These are phyloP conservation scores for Hystrix cristata DNA, from an alignment of 2,113 vertebrate genomes.

Conservation along the genomic window DNA sequence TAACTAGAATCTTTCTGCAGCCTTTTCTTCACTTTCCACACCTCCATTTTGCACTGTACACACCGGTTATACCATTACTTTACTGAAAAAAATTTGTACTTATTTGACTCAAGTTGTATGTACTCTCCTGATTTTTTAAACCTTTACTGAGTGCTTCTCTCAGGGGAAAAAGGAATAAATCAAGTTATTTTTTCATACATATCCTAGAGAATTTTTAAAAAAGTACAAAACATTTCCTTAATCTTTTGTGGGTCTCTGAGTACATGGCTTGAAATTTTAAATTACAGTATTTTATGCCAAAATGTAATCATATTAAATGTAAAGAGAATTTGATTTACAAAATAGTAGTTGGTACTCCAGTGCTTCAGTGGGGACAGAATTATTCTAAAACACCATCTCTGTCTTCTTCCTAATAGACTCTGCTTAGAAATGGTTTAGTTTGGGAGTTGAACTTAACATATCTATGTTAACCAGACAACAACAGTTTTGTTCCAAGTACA, in stretches of 20 bases:
- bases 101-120: neutral
- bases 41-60: conserved; percentile 1
- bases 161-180: neutral
- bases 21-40: neutral
- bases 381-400: conserved; percentile 35
- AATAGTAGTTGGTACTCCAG: neutral
- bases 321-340: conserved; percentile 47
- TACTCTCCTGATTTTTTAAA: conserved; percentile 9
- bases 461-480: neutral
- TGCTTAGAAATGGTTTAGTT: conserved; percentile 42
- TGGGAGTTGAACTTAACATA: neutral
- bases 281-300: conserved; percentile 36
- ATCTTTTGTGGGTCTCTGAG: conserved; percentile 31
- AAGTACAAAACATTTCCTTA: conserved; percentile 1
- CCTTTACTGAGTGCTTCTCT: neutral
- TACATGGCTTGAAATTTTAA: conserved; percentile 36
- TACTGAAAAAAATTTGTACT: conserved; percentile 31
- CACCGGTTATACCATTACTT: neutral
- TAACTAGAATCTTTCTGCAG: neutral
- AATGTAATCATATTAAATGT: conserved; percentile 3
- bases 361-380: neutral
- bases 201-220: conserved; percentile 1
- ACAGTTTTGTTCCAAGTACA: neutral
- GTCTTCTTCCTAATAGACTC: conserved; percentile 30
- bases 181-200: conserved; percentile 36